Evolutionary conservation across 2,113 vertebrate genomes (phyloP), one percentile per base, ranked within the genome.

Genomic region (Caranx melampygus): DNA sequence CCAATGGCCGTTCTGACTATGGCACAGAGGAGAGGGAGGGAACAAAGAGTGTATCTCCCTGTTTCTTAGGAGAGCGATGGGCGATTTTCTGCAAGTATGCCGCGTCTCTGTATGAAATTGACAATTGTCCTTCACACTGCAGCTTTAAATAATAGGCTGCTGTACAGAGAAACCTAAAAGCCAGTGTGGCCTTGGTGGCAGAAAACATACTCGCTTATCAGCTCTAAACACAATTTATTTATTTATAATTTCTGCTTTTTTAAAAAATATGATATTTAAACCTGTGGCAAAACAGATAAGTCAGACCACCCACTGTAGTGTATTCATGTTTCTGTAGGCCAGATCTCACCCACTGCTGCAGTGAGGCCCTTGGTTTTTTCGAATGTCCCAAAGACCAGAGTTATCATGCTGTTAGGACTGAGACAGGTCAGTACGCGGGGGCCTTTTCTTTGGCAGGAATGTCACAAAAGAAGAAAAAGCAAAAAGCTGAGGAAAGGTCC

Each of bases 391-490:
- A 4, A 68, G 82, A 79, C 44, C 40, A 64, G 55, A 65, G 73
- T 81, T 68, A 77, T 87, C 89, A 61, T 62, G 87, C 89, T 83
- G 87, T 83, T 87, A 75, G 74, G 63, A 77, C 55, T 45, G 72
- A 89, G 85, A 83, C 78, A 82, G 90, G 83, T 87, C 82, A 76
- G 83, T 85, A 71, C 61, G 60, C 67, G 33, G 83, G 84, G 77
- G 82, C 68, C 82, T 80, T 70, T 83, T 81, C 42, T 82, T 65
- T 81, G 80, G 83, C 86, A 91, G 73, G 71, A 86, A 84, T 88
- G 89, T 87, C 84, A 88, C 77, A 82, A 71, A 85, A 75, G 65
- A 82, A 82, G 62, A 85, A 87, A 84, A 79, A 69, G 77, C 72
- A 51, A 37, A 57, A 18, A 34, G 75, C 64, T 4, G 40, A 77